These are phyloP conservation scores for Drosophila gunungcola DNA, from an alignment of 1,140 invertebrate genomes.

Conservation along the genomic window DNA sequence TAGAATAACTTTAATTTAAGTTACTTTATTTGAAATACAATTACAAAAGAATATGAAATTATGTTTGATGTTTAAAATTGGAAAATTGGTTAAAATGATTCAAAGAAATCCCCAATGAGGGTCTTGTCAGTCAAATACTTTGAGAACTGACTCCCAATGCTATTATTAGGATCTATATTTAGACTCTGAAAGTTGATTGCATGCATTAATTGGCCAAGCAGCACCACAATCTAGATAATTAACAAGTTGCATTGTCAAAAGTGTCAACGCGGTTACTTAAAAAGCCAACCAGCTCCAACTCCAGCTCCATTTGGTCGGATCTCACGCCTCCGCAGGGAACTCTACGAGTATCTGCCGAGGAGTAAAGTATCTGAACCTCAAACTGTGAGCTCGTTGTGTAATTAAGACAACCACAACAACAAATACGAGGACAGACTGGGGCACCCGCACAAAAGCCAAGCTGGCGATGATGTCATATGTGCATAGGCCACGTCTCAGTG, in stretches of 20 bases:
- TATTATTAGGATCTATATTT: conserved; percentile 56
- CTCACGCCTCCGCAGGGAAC: conserved; percentile 12
- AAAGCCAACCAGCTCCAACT: conserved; percentile 39
- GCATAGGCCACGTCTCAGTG: conserved; percentile 15
- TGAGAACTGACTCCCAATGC: conserved; percentile 26
- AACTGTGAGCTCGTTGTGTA: conserved; percentile 68
- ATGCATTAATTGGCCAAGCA: conserved; percentile 38
- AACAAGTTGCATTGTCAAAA: conserved; percentile 71
- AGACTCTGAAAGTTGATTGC: conserved; percentile 36
- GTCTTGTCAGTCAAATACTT: background rate
- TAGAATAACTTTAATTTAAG: too few relatives aligned
- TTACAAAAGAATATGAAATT: too few relatives aligned
- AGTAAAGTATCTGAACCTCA: conserved; percentile 53
- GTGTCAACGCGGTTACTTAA: conserved; percentile 76
- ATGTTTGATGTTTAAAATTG: too few relatives aligned
- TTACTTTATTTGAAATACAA: too few relatives aligned
- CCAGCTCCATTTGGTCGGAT: background rate
- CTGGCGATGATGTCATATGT: conserved; percentile 73
- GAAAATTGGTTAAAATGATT: too few relatives aligned
- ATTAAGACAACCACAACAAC: conserved; percentile 56
- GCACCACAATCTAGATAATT: conserved; percentile 63
- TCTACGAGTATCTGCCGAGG: background rate
- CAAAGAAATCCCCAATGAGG: too few relatives aligned
- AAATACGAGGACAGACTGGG: conserved; percentile 5
- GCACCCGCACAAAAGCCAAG: conserved; percentile 69